These are phyloP conservation scores for Electrona antarctica DNA, from an alignment of 2,113 vertebrate genomes.

Conservation along the genomic window DNA sequence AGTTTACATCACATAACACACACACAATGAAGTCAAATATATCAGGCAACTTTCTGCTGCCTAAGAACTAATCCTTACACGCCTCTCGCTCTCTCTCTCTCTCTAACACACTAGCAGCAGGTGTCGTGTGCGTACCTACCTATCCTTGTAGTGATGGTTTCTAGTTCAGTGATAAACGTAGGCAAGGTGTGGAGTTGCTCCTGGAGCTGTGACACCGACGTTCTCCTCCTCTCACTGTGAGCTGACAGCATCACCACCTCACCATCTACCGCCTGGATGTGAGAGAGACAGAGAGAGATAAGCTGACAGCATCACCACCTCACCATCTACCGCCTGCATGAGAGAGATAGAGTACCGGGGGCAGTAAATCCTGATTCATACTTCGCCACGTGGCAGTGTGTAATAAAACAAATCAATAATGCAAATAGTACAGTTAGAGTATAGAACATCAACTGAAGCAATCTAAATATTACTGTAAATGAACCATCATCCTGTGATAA, in stretches of 20 bases:
- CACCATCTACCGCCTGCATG: conserved; percentile 86
- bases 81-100: no score
- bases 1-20: no score
- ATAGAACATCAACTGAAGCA: no score
- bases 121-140: conserved; percentile 66
- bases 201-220: conserved; percentile 83
- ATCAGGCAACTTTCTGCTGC: not conserved
- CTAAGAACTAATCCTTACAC: not conserved
- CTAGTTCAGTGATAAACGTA: conserved; percentile 83
- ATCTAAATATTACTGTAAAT: no score
- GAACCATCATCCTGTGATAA: no score
- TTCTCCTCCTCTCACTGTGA: conserved; percentile 89
- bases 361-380: no score
- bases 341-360: no score
- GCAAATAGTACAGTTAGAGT: no score
- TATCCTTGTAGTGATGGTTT: conserved; percentile 83
- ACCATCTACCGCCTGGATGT: conserved; percentile 84
- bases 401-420: no score
- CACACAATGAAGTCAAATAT: not conserved
- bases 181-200: conserved; percentile 91
- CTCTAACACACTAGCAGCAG: no score
- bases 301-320: conserved; percentile 93
- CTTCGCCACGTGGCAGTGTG: no score
- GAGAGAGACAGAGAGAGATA: not conserved
- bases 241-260: conserved; percentile 94